Evolutionary conservation across 1,140 invertebrate species (phyloP).

Genomic region (Drosophila novamexicana): DNA sequence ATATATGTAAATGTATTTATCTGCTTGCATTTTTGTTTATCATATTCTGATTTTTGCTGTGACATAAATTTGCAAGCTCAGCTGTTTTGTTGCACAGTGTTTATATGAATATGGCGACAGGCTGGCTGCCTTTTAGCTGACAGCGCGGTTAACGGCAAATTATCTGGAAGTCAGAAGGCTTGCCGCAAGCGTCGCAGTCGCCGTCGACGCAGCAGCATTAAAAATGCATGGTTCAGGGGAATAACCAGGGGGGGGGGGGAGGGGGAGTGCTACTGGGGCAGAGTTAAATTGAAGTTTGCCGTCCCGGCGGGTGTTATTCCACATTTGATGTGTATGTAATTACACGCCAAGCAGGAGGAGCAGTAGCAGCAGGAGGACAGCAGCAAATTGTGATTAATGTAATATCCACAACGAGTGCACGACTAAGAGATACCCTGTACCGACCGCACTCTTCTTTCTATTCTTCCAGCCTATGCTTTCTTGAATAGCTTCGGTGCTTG

Average conservation of each 20-base stretch:
- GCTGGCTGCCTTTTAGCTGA: slow-evolving; percentile 45
- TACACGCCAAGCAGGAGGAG: slow-evolving; percentile 30
- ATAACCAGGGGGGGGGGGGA: too few relatives aligned
- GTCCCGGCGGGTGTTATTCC: slow-evolving; percentile 32
- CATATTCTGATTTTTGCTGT: not conserved
- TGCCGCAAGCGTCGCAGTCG: not conserved
- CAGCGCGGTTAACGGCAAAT: slow-evolving; percentile 35
- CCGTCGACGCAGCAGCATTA: slow-evolving; percentile 35
- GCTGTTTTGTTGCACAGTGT: slow-evolving; percentile 42
- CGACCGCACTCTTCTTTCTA: too few relatives aligned
- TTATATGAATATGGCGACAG: slow-evolving; percentile 44
- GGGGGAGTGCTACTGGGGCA: not conserved
- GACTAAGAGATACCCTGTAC: too few relatives aligned
- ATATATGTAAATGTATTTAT: too few relatives aligned
- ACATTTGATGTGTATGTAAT: slow-evolving; percentile 49
- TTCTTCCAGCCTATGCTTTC: too few relatives aligned
- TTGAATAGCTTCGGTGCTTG: too few relatives aligned
- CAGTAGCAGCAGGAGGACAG: not conserved
- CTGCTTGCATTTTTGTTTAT: not conserved
- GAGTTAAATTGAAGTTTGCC: slow-evolving; percentile 29
- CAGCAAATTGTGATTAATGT: slow-evolving; percentile 57
- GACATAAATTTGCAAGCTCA: not conserved
- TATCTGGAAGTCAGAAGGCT: slow-evolving; percentile 30
- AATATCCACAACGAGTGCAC: slow-evolving; percentile 55
- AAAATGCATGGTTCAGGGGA: slow-evolving; percentile 36